phyloP scores from a whole-genome alignment of 2,113 vertebrate genomes.

The Gnathonemus longibarbis region DNA sequence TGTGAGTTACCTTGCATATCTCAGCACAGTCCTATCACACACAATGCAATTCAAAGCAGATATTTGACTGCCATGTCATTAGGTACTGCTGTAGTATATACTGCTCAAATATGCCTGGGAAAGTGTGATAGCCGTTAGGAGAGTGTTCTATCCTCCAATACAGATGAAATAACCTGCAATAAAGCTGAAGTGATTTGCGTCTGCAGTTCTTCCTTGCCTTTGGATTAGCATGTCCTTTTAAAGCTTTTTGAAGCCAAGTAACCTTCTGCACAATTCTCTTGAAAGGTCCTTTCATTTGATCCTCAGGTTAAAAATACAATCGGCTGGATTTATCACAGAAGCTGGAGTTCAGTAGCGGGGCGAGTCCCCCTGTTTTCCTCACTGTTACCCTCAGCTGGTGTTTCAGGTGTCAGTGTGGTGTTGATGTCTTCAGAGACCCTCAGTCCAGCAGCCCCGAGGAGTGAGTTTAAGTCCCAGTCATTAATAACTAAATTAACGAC shows the following conservation, averaged over 20 bases:
- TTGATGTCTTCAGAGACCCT: neutral
- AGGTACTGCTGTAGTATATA: neutral
- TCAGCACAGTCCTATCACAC: slow-evolving; percentile 4
- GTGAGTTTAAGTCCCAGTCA: neutral
- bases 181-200: neutral
- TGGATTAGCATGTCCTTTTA: neutral
- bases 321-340: neutral
- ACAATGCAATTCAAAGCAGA: neutral
- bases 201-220: slow-evolving; percentile 2
- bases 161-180: slow-evolving; percentile 17
- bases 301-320: neutral
- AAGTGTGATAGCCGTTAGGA: neutral
- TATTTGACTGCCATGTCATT: neutral
- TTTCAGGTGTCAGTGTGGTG: neutral
- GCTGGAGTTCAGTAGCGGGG: neutral
- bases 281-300: neutral
- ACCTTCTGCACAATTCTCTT: neutral
- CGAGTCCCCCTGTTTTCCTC: neutral
- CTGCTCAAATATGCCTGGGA: slow-evolving; percentile 2
- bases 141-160: neutral
- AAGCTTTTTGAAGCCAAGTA: neutral
- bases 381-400: neutral
- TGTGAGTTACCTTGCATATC: slow-evolving; percentile 8
- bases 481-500: neutral
- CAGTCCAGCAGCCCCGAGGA: neutral